Evolutionary conservation across 2,797 vertebrate species (phyloP).

Genomic region (Fratercula arctica): DNA sequence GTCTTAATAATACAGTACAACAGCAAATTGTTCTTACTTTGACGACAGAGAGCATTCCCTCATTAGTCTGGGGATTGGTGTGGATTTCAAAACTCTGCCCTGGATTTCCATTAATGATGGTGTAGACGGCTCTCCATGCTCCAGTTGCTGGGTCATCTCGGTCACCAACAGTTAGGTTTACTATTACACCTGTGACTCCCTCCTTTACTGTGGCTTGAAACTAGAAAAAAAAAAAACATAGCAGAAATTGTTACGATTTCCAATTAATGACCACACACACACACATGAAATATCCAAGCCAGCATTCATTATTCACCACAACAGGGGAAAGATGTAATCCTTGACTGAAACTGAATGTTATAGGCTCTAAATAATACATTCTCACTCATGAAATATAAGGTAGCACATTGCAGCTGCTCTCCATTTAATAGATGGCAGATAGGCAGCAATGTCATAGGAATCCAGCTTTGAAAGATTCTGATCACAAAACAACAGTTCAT

Average conservation of each 20-base stretch:
- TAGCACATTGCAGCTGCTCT: conserved; percentile 18
- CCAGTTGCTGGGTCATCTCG: conserved; percentile 90
- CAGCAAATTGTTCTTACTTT: conserved; percentile 80
- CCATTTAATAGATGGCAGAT: conserved; percentile 34
- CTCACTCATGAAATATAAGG: conserved; percentile 12
- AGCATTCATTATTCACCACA: conserved; percentile 44
- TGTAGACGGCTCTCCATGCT: conserved; percentile 91
- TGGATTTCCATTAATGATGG: conserved; percentile 92
- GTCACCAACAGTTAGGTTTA: conserved; percentile 94
- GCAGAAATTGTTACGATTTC: neutral
- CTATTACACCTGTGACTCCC: conserved; percentile 89
- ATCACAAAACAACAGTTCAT: neutral
- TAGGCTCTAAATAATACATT: conserved; percentile 35
- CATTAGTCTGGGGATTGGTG: conserved; percentile 93
- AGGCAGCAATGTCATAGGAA: conserved; percentile 31
- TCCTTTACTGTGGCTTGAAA: conserved; percentile 93
- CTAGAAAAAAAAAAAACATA: conserved; percentile 68
- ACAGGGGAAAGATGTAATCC: conserved; percentile 18
- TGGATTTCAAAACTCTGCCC: conserved; percentile 92
- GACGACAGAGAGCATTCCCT: conserved; percentile 95
- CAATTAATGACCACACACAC: neutral
- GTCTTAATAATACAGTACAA: neutral
- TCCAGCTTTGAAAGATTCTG: conserved; percentile 29
- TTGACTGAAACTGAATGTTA: neutral
- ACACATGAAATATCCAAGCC: neutral